Evolutionary conservation across 2,888 invertebrate genomes (phyloP).

Genomic region (Caradrina kadenii): DNA sequence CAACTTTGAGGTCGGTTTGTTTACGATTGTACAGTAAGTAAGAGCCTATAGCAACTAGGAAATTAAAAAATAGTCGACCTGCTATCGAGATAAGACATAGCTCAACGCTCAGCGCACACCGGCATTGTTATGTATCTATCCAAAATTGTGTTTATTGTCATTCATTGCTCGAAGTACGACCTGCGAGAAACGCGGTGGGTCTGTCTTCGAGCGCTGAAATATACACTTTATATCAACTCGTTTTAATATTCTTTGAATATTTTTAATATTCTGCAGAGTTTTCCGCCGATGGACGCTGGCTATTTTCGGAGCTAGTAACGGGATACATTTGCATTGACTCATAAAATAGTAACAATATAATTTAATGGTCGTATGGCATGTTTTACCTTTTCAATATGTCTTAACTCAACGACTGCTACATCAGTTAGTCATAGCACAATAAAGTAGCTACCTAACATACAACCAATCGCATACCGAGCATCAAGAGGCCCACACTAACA

Average conservation of each 20-base stretch:
- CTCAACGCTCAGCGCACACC: neutral
- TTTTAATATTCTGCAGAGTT: neutral
- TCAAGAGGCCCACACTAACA: slow-evolving; percentile 39
- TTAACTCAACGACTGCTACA: slow-evolving; percentile 18
- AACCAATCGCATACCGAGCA: slow-evolving; percentile 50
- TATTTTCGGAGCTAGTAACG: neutral
- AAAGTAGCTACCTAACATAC: slow-evolving; percentile 17
- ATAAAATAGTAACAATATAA: slow-evolving; percentile 5
- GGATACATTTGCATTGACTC: neutral
- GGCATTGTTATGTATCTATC: neutral
- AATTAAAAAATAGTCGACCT: slow-evolving; percentile 10
- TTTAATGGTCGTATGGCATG: neutral
- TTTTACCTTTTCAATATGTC: neutral
- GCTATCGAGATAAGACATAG: slow-evolving; percentile 14
- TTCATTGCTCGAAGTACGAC: neutral
- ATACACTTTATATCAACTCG: neutral
- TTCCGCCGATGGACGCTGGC: neutral
- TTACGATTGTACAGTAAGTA: slow-evolving; percentile 28
- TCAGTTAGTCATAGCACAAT: slow-evolving; percentile 14
- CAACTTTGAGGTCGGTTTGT: slow-evolving; percentile 46
- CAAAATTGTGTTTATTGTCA: neutral
- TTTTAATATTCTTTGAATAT: neutral
- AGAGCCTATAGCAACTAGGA: neutral
- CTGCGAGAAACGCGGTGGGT: neutral
- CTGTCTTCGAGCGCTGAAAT: neutral